These are phyloP conservation scores for Felis chaus DNA, from an alignment of 2,113 vertebrate genomes.

Conservation along the genomic window DNA sequence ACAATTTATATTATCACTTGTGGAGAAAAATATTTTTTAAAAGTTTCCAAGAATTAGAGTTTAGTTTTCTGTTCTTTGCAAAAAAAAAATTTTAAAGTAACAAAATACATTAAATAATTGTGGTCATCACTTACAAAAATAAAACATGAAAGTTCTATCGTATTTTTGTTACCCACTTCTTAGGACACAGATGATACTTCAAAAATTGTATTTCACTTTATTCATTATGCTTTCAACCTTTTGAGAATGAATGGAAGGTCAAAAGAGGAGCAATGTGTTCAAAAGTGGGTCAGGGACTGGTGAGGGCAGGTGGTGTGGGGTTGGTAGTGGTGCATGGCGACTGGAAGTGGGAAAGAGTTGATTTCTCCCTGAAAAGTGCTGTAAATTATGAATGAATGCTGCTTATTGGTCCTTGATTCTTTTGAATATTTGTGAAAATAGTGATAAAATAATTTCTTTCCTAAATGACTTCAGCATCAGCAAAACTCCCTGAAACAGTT, in stretches of 20 bases:
- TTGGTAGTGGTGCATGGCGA: background rate
- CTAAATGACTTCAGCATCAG: background rate
- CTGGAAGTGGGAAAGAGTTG: constrained; percentile 65
- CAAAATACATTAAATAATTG: background rate
- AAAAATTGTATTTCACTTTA: background rate
- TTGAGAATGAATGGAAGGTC: background rate
- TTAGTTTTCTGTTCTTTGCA: background rate
- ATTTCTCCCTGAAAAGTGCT: constrained; percentile 59
- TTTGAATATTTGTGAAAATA: background rate
- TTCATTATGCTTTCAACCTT: constrained; percentile 32
- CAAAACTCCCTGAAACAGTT: background rate
- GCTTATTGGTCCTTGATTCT: background rate
- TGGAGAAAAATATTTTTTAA: background rate
- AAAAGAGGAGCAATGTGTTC: background rate
- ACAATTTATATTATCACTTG: background rate
- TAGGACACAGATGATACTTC: background rate
- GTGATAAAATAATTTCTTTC: background rate
- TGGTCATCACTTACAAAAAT: background rate
- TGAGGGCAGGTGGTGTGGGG: background rate
- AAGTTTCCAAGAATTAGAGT: background rate
- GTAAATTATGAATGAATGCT: background rate
- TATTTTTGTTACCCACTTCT: constrained; percentile 20
- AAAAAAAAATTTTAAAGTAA: background rate
- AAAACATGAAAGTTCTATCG: constrained; percentile 48
- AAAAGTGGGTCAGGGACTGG: background rate